Evolutionary conservation across 2,888 invertebrate genomes (phyloP), one percentile per base, ranked within the genome.

Genomic region (Eurytoma adleriae): DNA sequence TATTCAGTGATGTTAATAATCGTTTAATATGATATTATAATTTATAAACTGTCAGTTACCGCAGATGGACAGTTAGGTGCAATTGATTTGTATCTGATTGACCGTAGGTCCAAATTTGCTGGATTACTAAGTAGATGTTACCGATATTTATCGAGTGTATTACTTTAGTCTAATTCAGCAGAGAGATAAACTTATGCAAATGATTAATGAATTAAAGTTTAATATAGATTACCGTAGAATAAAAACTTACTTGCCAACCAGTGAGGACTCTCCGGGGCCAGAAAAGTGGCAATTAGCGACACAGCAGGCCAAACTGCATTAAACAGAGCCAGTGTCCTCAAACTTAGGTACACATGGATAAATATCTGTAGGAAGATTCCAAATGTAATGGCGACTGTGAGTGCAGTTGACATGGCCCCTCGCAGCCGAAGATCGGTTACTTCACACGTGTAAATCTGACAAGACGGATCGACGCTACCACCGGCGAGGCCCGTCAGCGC

Each of bases 241-340:
- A 40, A 12, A 4, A 20, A 20, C 59, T 20, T 61, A 61, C 59
- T 61, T 61, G 59, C 59, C 14, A 61, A 24, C 59, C 59, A 61
- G 24, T 61, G 59, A 3, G 59, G 59, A 24, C 59, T 61, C 20
- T 61, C 59, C 20, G 59, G 59, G 0, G 20, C 24, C 5, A 61
- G 14, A 61, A 61, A 14, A 13, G 14, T 20, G 27, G 3, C 27
- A 2, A 24, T 20, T 3, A 61, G 24, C 5, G 24, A 12, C 14
- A 61, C 14, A 1, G 16, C 0, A 16, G 61, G 14, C 13, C 20
- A 61, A 16, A 13, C 27, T 16, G 2, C 5, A 4, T 61, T 61
- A 24, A 61, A 13, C 4, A 61, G 16, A 3, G 61, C 27, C 4
- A 61, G 5, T 12, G 27, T 61, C 16, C 16, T 61, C 61, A 20